phyloP scores from a whole-genome alignment of 2,113 vertebrate genomes.

The Casuarius casuarius region DNA sequence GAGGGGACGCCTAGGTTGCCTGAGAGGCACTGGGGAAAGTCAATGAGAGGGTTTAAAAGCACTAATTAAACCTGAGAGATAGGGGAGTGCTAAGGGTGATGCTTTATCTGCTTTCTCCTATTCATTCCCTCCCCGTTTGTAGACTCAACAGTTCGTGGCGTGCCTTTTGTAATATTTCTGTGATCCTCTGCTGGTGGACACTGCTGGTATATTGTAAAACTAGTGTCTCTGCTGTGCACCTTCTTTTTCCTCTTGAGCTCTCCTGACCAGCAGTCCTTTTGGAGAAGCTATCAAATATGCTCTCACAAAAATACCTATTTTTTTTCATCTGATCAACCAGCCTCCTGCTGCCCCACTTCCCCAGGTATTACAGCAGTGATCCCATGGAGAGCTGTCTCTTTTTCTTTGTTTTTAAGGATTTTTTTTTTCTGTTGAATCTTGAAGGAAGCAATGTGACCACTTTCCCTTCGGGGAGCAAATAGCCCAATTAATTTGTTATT shows the following conservation, averaged over 20 bases:
- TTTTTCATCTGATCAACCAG: not conserved
- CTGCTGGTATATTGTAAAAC: not conserved
- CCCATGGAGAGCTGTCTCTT: not conserved
- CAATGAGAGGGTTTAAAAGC: not conserved
- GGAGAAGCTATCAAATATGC: not conserved
- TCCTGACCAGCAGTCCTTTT: not conserved
- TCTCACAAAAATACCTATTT: not conserved
- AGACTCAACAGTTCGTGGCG: not conserved
- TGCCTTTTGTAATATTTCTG: not conserved
- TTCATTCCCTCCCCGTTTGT: not conserved
- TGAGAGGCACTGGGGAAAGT: not conserved
- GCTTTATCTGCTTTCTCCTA: not conserved
- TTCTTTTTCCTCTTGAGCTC: not conserved
- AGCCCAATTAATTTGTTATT: not conserved
- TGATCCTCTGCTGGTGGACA: not conserved
- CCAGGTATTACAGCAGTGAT: too few relatives aligned
- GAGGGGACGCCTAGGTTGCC: not conserved
- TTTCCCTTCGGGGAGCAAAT: not conserved
- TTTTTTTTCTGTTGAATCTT: not conserved
- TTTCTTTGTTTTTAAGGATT: not conserved
- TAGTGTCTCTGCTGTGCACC: not conserved
- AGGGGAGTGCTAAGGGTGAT: not conserved
- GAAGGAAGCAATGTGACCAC: fast-evolving
- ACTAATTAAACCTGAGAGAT: not conserved
- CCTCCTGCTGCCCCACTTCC: not conserved